Percentiles rank a stretch among this genome's conserved stretches.
Evolutionary conservation across 1,140 invertebrate species (phyloP).

Genomic region (Sycophaga agraensis): DNA sequence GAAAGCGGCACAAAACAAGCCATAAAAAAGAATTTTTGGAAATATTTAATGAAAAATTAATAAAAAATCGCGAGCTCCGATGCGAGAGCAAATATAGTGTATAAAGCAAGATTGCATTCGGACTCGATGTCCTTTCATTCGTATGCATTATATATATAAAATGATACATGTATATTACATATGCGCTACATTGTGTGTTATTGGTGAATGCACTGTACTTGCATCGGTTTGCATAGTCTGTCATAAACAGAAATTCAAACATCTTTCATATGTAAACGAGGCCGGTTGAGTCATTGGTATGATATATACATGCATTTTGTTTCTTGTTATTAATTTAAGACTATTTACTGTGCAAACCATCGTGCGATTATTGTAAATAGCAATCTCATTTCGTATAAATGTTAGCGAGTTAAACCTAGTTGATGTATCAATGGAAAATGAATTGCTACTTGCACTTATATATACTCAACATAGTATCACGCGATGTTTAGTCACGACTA

Average conservation of each 20-base stretch:
- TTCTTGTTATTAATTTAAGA: conserved; percentile 16
- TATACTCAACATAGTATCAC: neutral
- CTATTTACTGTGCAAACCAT: neutral
- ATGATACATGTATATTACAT: conserved; percentile 30
- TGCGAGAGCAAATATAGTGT: conserved; percentile 17
- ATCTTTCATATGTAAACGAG: conserved; percentile 11
- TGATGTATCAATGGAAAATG: conserved; percentile 3
- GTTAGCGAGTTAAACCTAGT: conserved; percentile 7
- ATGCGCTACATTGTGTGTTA: conserved; percentile 26
- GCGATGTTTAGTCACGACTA: neutral
- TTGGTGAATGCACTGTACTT: conserved; percentile 27
- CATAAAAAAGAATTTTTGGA: conserved; percentile 3
- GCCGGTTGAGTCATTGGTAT: conserved; percentile 22
- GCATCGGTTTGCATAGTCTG: conserved; percentile 26
- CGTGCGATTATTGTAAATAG: conserved; percentile 10
- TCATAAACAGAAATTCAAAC: conserved; percentile 11
- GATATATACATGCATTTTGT: conserved; percentile 26
- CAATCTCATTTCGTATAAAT: conserved; percentile 3
- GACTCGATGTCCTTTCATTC: conserved; percentile 28
- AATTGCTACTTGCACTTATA: conserved; percentile 14
- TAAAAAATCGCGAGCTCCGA: conserved; percentile 14
- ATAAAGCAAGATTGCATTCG: conserved; percentile 33
- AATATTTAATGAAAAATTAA: neutral
- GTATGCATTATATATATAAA: conserved; percentile 30
- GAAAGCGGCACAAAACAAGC: neutral